These are phyloP conservation scores for Megaceryle alcyon DNA, from an alignment of 2,797 vertebrate species.

Conservation along the genomic window DNA sequence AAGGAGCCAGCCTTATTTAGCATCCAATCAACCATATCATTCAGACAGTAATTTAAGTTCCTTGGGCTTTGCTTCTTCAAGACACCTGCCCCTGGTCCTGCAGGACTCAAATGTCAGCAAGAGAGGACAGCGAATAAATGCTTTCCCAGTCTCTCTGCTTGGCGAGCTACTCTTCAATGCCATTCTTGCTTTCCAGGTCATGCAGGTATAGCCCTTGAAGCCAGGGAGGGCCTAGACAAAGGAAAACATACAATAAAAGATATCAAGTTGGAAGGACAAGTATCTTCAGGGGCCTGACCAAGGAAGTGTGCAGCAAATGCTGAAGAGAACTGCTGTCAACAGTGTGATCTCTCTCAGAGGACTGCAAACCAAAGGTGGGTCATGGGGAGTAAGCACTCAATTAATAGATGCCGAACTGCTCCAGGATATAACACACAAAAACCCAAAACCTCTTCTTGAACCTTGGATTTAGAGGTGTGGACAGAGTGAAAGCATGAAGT, in stretches of 20 bases:
- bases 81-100: not conserved
- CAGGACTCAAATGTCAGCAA: not conserved
- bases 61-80: not conserved
- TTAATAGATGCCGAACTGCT: not conserved
- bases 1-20: constrained; percentile 12
- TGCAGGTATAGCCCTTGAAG: not conserved
- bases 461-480: not conserved
- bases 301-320: not conserved
- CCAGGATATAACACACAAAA: not conserved
- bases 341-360: not conserved
- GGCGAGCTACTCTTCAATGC: not conserved
- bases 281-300: not conserved
- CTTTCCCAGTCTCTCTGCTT: not conserved
- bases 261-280: not conserved
- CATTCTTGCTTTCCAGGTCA: not conserved
- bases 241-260: not conserved
- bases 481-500: not conserved
- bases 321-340: not conserved
- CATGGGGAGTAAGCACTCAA: not conserved
- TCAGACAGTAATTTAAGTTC: constrained; percentile 16
- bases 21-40: not conserved
- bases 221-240: not conserved
- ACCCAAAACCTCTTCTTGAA: not conserved
- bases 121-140: not conserved
- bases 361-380: not conserved